These are phyloP conservation scores for Guaruba guarouba DNA, from an alignment of 2,113 vertebrate genomes.

Conservation along the genomic window DNA sequence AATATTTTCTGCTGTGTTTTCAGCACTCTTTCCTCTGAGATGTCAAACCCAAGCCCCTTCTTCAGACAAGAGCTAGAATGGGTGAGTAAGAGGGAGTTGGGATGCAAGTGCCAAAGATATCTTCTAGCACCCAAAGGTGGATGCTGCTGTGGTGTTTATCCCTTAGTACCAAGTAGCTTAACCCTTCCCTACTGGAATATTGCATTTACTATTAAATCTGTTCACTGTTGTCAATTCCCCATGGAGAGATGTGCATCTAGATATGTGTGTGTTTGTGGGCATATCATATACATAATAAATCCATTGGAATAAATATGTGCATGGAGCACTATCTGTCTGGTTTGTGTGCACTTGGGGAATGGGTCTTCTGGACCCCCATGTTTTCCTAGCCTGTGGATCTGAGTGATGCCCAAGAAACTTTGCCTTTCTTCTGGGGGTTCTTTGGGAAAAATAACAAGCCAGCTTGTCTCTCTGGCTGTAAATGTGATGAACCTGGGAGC, in stretches of 20 bases:
- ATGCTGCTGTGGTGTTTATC: background rate
- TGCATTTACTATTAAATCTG: background rate
- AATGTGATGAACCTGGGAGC: slow-evolving; percentile 61
- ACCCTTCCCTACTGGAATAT: background rate
- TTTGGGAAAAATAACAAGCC: background rate
- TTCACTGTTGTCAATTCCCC: rapidly evolving
- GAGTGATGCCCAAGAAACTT: background rate
- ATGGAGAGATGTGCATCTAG: background rate
- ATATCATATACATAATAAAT: rapidly evolving
- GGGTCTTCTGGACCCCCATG: background rate
- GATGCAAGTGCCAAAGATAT: background rate
- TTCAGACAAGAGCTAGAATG: background rate
- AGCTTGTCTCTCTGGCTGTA: slow-evolving; percentile 20
- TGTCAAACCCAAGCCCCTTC: background rate
- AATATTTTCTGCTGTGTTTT: background rate
- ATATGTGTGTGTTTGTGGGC: rapidly evolving
- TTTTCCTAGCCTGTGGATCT: background rate
- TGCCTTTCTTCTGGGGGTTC: background rate
- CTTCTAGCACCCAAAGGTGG: background rate
- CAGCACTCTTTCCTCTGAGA: background rate
- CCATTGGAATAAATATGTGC: background rate
- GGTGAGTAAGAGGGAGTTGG: background rate
- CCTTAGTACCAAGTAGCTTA: background rate
- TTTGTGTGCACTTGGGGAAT: background rate
- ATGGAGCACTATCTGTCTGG: background rate